Evolutionary conservation across 2,888 invertebrate species (phyloP).

Genomic region (Agapetus fuscipes): DNA sequence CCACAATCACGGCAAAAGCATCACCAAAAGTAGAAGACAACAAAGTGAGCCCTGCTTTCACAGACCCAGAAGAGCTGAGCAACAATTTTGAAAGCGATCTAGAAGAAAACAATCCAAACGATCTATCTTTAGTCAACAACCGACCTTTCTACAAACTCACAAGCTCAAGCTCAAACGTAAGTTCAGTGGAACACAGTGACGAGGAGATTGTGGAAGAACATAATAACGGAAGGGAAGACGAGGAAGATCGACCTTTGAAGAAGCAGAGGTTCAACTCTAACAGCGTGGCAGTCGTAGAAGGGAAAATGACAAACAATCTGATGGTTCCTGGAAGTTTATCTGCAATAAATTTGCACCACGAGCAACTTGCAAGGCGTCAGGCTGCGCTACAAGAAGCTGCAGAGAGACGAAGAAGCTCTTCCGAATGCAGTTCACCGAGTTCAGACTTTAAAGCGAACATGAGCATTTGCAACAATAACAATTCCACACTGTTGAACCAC

Average conservation of each 20-base stretch:
- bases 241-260: slow-evolving; percentile 51
- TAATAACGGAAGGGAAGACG: slow-evolving; percentile 45
- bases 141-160: slow-evolving; percentile 37
- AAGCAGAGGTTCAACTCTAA: slow-evolving; percentile 49
- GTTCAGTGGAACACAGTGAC: slow-evolving; percentile 39
- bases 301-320: slow-evolving; percentile 53
- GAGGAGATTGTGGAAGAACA: slow-evolving; percentile 46
- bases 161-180: slow-evolving; percentile 40
- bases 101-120: slow-evolving; percentile 30
- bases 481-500: slow-evolving; percentile 54
- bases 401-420: slow-evolving; percentile 37
- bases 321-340: slow-evolving; percentile 44
- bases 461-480: slow-evolving; percentile 50
- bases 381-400: slow-evolving; percentile 31
- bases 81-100: slow-evolving; percentile 27
- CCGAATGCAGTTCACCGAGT: slow-evolving; percentile 65
- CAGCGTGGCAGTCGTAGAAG: slow-evolving; percentile 33
- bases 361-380: slow-evolving; percentile 35
- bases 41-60: slow-evolving; percentile 10
- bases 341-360: slow-evolving; percentile 42
- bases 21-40: slow-evolving; percentile 6
- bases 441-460: slow-evolving; percentile 52
- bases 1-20: slow-evolving; percentile 22
- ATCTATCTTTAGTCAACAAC: slow-evolving; percentile 33
- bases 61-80: slow-evolving; percentile 20